phyloP scores from a whole-genome alignment of 2,797 vertebrate genomes.

The Enteromius viviparus region DNA sequence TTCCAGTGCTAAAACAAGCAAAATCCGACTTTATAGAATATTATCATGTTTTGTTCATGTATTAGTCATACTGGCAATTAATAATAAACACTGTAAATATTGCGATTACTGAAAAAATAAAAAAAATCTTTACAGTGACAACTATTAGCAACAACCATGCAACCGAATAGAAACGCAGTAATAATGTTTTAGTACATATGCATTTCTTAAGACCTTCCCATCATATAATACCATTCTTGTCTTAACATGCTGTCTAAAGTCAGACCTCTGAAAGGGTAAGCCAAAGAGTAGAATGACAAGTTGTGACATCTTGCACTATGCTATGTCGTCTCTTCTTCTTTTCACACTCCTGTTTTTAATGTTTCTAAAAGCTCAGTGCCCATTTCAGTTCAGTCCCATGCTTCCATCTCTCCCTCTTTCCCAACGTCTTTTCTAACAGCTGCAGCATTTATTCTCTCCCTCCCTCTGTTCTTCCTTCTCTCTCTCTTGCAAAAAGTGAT shows the following conservation, averaged over 20 bases:
- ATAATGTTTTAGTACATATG: constrained; percentile 17
- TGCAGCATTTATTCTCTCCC: constrained; percentile 8
- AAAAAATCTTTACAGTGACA: constrained; percentile 24
- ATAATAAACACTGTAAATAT: not conserved
- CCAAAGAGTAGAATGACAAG: constrained; percentile 35
- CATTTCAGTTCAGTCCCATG: constrained; percentile 34
- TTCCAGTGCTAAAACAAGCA: not conserved
- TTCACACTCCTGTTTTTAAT: constrained; percentile 46
- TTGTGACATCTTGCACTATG: constrained; percentile 29
- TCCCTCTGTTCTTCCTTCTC: constrained; percentile 8
- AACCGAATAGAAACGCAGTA: not conserved
- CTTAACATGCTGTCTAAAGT: constrained; percentile 52
- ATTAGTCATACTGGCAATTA: not conserved
- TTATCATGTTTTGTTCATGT: not conserved
- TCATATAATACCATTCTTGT: constrained; percentile 43
- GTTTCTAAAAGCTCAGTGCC: constrained; percentile 15
- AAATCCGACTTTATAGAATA: not conserved
- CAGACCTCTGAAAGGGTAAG: constrained; percentile 47
- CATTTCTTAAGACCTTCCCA: constrained; percentile 12
- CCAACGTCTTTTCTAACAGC: constrained; percentile 26
- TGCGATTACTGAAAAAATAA: too few species aligned
- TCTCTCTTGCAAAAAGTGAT: constrained; percentile 42
- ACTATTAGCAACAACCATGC: not conserved
- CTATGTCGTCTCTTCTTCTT: constrained; percentile 58
- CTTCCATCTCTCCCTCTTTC: constrained; percentile 5